A percentile compares a stretch with the other conserved stretches of the same genome.
Evolutionary conservation across 2,113 vertebrate genomes (phyloP).

Genomic region (Coturnix japonica): DNA sequence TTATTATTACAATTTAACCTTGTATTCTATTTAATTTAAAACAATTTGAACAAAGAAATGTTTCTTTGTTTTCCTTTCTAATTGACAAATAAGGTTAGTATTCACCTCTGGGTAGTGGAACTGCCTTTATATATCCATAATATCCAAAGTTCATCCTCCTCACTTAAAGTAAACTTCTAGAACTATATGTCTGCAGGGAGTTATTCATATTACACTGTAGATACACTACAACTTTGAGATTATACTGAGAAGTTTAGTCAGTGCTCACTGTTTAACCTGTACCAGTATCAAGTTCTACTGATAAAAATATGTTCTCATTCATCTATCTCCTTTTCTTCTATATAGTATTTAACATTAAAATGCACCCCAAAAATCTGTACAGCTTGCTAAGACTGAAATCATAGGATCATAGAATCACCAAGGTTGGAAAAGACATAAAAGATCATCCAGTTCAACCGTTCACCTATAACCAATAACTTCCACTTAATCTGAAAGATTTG

Average conservation of each 20-base stretch:
- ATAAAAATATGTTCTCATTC: not conserved
- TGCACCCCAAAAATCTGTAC: not conserved
- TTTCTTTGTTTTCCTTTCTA: not conserved
- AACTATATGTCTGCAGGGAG: not conserved
- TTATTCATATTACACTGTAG: not conserved
- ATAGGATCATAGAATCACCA: no score
- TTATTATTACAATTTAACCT: conserved; percentile 10
- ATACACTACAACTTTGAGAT: not conserved
- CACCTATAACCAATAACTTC: no score
- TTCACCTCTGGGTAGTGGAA: not conserved
- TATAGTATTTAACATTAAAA: not conserved
- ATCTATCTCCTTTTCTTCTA: not conserved
- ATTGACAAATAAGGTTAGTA: not conserved
- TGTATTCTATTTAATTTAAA: not conserved
- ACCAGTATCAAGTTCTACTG: not conserved
- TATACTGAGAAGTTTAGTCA: not conserved
- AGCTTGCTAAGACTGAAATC: not conserved
- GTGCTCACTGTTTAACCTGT: not conserved
- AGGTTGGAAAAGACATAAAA: no score
- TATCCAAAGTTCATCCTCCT: not conserved
- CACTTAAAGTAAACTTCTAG: not conserved
- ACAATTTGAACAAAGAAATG: not conserved
- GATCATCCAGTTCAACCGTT: no score
- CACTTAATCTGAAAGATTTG: not conserved
- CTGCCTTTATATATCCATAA: not conserved